Evolutionary conservation across 2,113 vertebrate genomes (phyloP), one percentile per base, ranked within the genome.

Genomic region (Microcebus jonahi): DNA sequence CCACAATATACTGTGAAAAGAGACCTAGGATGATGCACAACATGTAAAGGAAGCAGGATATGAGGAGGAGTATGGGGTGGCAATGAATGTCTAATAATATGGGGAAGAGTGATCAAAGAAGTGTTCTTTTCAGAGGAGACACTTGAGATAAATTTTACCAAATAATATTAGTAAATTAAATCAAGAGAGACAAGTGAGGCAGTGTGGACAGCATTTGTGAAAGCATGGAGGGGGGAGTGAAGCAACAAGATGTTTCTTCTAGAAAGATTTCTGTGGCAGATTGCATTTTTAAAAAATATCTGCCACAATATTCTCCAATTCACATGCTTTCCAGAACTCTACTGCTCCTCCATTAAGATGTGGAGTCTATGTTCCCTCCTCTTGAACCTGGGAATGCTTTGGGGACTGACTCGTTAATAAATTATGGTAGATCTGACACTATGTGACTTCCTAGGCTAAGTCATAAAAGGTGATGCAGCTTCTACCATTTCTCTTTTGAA

Each of bases 181-280:
- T 90, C 55, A 75, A 67, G 48, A 45, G 57, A 93, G 65, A 91
- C 17, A 83, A 25, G 71, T 48, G 6, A 90, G 67, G 50, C 93
- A 82, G 45, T 63, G 29, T 77, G 42, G 93, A 83, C 7, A 93
- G 36, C 25, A 77, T 82, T 87, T 95, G 79, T 48, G 67, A 76
- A 90, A 82, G 65, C 42, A 63, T 21, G 10, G 23, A 45, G 59
- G 39, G 70, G 20, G 55, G 20, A 55, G 21, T 82, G 45, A 89
- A 90, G 79, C 45, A 88, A 83, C 57, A 80, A 73, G 53, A 65
- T 86, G 27, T 31, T 91, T 94, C 17, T 23, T 89, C 71, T 70
- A 86, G 79, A 76, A 90, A 95, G 67, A 93, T 67, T 90, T 82
- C 39, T 76, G n/a, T 92, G n/a, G 39, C 59, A 81, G 48, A 86